Base-by-base conservation (phyloP, 1,140 invertebrate species). In the Plectrocnemia conspersa region DNA sequence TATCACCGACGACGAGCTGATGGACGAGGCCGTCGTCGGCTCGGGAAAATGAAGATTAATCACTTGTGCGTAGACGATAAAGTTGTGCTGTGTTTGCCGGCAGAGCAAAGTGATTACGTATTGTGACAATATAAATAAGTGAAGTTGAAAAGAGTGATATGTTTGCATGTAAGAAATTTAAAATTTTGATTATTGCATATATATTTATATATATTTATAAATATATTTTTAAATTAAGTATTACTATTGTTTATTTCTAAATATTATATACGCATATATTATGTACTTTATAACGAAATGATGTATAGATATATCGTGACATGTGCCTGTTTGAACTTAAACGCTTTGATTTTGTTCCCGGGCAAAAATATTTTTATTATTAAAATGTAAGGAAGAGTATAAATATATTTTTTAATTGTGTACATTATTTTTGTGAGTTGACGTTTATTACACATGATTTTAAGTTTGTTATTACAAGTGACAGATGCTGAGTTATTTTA, bases 1-100 rank as follows among this genome's bases (percentile, higher is more conserved):
- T 60, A 85, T 88, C 52, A 89, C 89, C 50, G 89, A 93, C 63
- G 89, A 93, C 67, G 89, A 93, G 64, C 79, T 92, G 1, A 91
- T 92, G 85, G 89, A 93, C 66, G 89, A 90, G 65, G 88, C 89
- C 1, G 71, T 92, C 16, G 85, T 88, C 24, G 86, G 86, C 36
- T 73, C 84, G 15, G 72, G 84, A 5, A 76, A 76, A 67, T 76
- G 64, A 75, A 56, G 45, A 47, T 56, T 50, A 44, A 19, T 50
- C 45, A 29, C 40, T 24, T 49, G 27, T 22, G 40, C 35, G 53
- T n/a, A n/a, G n/a, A n/a, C n/a, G n/a, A n/a, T n/a, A n/a, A n/a
- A n/a, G n/a, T n/a, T n/a, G n/a, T n/a, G n/a, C n/a, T n/a, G n/a
- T n/a, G n/a, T n/a, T n/a, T n/a, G n/a, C n/a, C n/a, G n/a, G n/a